Evolutionary conservation across 1,140 invertebrate species (phyloP).

Genomic region (Drepana arcuata): DNA sequence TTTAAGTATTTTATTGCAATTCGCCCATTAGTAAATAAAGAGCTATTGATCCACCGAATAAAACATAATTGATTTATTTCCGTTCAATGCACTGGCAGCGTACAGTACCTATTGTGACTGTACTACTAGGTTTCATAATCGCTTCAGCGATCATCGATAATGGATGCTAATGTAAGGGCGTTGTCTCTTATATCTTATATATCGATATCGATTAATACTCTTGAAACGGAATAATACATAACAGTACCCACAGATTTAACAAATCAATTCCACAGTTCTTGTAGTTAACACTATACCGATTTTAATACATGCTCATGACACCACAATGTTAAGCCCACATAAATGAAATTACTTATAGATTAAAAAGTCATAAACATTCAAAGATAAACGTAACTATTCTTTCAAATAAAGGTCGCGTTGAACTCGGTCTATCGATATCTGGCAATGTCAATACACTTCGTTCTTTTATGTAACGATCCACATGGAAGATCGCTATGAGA

Average conservation of each 20-base stretch:
- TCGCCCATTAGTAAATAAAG: too few relatives aligned
- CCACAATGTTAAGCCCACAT: slow-evolving; percentile 7
- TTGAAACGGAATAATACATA: slow-evolving; percentile 2
- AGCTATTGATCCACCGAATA: slow-evolving; percentile 6
- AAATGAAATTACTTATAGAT: too few relatives aligned
- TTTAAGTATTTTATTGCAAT: too few relatives aligned
- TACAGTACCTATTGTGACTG: too few relatives aligned
- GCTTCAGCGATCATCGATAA: slow-evolving; percentile 9
- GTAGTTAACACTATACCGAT: too few relatives aligned
- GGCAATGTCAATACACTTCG: slow-evolving; percentile 29
- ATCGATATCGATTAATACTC: slow-evolving; percentile 10
- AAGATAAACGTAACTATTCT: slow-evolving; percentile 26
- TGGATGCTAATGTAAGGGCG: slow-evolving; percentile 10
- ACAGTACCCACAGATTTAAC: slow-evolving; percentile 4
- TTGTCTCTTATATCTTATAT: slow-evolving; percentile 15
- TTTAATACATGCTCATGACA: too few relatives aligned
- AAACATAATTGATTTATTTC: slow-evolving; percentile 18
- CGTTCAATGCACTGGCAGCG: too few relatives aligned
- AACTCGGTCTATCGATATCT: slow-evolving; percentile 30
- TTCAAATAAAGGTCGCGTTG: slow-evolving; percentile 30
- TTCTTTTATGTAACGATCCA: slow-evolving; percentile 31
- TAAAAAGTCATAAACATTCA: slow-evolving; percentile 27
- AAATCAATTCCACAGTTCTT: too few relatives aligned
- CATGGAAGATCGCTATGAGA: slow-evolving; percentile 38
- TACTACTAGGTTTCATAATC: slow-evolving; percentile 14